A percentile compares a stretch with the other conserved stretches of the same genome.
These are phyloP conservation scores for Periplaneta americana DNA, from an alignment of 1,140 invertebrate genomes.

Conservation along the genomic window DNA sequence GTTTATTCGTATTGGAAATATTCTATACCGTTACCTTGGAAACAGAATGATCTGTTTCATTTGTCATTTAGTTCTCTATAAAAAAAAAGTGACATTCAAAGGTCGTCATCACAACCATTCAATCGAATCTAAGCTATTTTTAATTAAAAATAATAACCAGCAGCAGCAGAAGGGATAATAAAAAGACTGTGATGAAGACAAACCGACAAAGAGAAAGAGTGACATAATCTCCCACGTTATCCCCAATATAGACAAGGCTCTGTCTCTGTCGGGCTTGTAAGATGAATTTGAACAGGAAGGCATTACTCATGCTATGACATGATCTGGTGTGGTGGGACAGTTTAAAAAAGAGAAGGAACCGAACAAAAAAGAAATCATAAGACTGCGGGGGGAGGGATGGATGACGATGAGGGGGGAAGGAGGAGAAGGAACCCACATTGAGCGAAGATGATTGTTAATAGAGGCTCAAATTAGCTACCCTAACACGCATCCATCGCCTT, in stretches of 20 bases:
- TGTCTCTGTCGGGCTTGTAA: background rate
- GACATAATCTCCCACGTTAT: too few species aligned
- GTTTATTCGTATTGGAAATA: too few species aligned
- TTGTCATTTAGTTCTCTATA: background rate
- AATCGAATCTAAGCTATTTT: background rate
- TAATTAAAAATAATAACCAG: background rate
- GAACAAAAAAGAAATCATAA: background rate
- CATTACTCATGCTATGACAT: background rate
- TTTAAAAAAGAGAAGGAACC: background rate
- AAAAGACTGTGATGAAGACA: background rate
- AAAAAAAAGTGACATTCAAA: too few species aligned
- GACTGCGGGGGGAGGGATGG: background rate
- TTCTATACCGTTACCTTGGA: background rate
- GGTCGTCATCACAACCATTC: background rate
- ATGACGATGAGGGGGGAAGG: too few species aligned
- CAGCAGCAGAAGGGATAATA: background rate
- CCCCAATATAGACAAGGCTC: background rate
- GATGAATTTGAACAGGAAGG: background rate
- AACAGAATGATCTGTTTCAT: background rate
- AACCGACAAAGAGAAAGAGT: background rate
- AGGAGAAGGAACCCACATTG: background rate
- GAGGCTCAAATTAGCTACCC: background rate
- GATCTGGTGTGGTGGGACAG: background rate
- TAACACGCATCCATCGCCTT: background rate
- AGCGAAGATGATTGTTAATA: background rate